Base-by-base conservation (phyloP, 2,888 invertebrate genomes). In the Ophion ellenae region DNA sequence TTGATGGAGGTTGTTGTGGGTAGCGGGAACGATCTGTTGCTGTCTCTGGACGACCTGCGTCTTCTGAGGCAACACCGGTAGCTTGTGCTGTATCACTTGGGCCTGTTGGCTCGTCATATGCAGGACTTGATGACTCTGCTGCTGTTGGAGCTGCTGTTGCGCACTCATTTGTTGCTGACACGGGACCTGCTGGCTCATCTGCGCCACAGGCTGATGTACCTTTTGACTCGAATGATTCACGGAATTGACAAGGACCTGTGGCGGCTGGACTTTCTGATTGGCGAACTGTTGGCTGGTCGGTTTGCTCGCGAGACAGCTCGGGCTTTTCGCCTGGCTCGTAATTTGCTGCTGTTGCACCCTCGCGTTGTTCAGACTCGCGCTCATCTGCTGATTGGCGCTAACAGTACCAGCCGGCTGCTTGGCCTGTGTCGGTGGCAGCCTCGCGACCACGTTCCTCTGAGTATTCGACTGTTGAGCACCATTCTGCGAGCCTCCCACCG, bases 351-450 rank as follows among this genome's bases (percentile, higher is more conserved):
- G 89, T 73, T 91, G 92, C 77, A 90, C 74, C 40, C 89, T 87
- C 20, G 89, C 87, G 61, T 89, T 92, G 61, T 89, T 92, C 75
- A 91, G 90, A 40, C 85, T 91, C 83, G 90, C 88, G 3, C 90
- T 81, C n/a, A 91, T 89, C 80, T 91, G 91, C 10, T 86, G 86
- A 40, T 53, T 73, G 5, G 86, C 78, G 28, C 81, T 61, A 2
- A 79, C 36, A 6, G 80, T 76, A 0, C 88, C 36, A 0, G 87
- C 81, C n/a, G 90, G 78, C 59, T 90, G 86, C 66, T 92, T 92
- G n/a, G 90, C 81, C 61, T 90, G 86, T 67, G 92, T 92, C 0
- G 89, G 87, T 20, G 88, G 91, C 89, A 57, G 61, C 61, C 20
- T 9, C 7, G 24, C 20, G 61, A 90, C 79, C 2, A 90, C 83